Evolutionary conservation across 2,888 invertebrate genomes (phyloP), one percentile per base, ranked within the genome.

Genomic region (Subacronicta megacephala): DNA sequence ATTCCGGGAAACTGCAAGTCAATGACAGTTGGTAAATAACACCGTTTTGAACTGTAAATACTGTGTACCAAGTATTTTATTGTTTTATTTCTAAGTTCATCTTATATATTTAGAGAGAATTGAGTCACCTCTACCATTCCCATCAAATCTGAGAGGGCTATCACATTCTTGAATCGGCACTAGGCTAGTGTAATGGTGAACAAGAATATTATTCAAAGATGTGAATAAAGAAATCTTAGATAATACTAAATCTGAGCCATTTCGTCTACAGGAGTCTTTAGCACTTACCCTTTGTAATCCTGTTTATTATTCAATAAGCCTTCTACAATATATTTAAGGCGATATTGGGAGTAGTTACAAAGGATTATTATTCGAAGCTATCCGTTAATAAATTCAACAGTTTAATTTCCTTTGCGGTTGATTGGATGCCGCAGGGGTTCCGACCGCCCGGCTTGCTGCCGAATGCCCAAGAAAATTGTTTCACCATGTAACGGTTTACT

Each of bases 361-460:
- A 67, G 76, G 74, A 75, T 79, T 79, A 80, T 78, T 82, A 81
- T 76, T 78, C 72, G 71, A 63, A 70, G 62, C 75, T 77, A 77
- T 74, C 80, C 77, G 77, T 84, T 88, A 87, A 88, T 88, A 88
- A 81, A 88, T 89, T 87, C 82, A 85, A 83, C 82, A 84, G 86
- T 88, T 88, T 89, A 87, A 89, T 90, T 89, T 90, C 89, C 89
- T 89, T 84, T 86, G 87, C 80, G 86, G 87, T 78, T 84, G 88
- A 88, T 85, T 85, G 85, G 82, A 80, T 81, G 81, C 84, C 75
- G 75, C 77, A 70, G 80, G 82, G 79, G 67, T 12, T 58, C 51
- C 53, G 62, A 47, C 51, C 42, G 50, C 56, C 54, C 55, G 51
- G 35, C 51, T 56, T 56, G 54, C 65, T 61, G 46, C 55, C 55